phyloP scores from a whole-genome alignment of 2,888 invertebrate species.

The Lasiommata megera region DNA sequence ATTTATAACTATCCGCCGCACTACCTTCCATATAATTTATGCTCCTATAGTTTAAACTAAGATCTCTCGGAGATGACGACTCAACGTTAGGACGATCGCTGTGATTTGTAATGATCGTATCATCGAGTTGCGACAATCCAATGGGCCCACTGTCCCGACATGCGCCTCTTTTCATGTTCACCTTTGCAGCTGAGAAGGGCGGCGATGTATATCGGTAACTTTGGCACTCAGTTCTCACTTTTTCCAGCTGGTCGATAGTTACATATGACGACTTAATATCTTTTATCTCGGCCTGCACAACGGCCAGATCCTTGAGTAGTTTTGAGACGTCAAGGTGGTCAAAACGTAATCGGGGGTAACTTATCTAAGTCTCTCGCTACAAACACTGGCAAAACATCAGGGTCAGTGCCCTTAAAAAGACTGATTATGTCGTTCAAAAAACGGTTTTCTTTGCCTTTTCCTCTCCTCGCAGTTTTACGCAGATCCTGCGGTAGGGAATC shows the following conservation, averaged over 20 bases:
- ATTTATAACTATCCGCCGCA: no score
- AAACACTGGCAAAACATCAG: conserved; percentile 29
- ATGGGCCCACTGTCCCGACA: conserved; percentile 2
- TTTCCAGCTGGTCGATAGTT: conserved; percentile 6
- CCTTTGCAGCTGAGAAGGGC: neutral
- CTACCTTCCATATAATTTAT: neutral
- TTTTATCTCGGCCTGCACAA: conserved; percentile 10
- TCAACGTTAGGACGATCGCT: neutral
- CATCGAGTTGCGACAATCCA: neutral
- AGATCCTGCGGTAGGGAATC: conserved; percentile 21
- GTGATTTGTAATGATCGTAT: neutral
- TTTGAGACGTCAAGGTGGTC: conserved; percentile 27
- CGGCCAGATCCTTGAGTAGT: conserved; percentile 14
- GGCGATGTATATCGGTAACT: neutral
- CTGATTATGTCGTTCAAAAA: conserved; percentile 24
- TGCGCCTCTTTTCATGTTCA: no score
- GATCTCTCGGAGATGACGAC: neutral
- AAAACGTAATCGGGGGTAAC: conserved; percentile 28
- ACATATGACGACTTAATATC: conserved; percentile 14
- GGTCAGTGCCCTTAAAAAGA: conserved; percentile 28
- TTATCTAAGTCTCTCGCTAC: conserved; percentile 31
- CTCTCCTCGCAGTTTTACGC: conserved; percentile 24
- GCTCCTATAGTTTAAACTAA: neutral
- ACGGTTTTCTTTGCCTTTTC: no score
- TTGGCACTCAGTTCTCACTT: conserved; percentile 1